Base-by-base conservation (phyloP, 2,888 invertebrate genomes). In the Parochlus steinenii region DNA sequence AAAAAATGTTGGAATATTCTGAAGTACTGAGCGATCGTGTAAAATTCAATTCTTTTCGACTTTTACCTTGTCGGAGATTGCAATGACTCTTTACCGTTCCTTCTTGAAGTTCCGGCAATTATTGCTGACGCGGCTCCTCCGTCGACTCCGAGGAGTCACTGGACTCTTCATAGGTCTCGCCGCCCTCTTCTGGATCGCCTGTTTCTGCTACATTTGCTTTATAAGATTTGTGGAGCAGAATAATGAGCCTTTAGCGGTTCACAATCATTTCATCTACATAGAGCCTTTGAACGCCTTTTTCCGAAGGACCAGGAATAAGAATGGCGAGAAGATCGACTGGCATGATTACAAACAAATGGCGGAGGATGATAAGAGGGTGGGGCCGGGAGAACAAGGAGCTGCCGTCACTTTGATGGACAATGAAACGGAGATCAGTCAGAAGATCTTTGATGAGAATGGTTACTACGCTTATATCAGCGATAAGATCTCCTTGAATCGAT, bases 391-490 rank as follows among this genome's bases (percentile, higher is more conserved):
- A 15, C 24, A 30, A 17, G 36, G 36, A 8, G 10, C 19, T 30
- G 18, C n/a, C n/a, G n/a, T n/a, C n/a, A n/a, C 36, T 5, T 20
- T 23, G 5, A 22, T 25, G 5, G 33, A 27, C 1, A 53, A 51
- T 6, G 57, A 60, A 22, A 55, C 58, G 34, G 46, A 49, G 16
- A 43, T 50, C 37, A 62, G 61, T 42, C 50, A 59, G 23, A 48
- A 49, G 12, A 45, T 64, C 12, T 67, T 65, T 48, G 59, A 58
- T 47, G 62, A 61, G 19, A 71, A 71, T 47, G 70, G 70, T 1
- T 71, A 70, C 49, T 68, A 70, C 47, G 70, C 63, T 1, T 56
- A 57, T 36, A 62, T 59, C 23, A 66, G 65, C 43, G 70, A 71
- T 48, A 57, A 61, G 45, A 67, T 71, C 39, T 58, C 67, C 2